Conservation (phyloP, 35 echinoderm and acorn worm genomes). For the Anneissia japonica region DNA sequence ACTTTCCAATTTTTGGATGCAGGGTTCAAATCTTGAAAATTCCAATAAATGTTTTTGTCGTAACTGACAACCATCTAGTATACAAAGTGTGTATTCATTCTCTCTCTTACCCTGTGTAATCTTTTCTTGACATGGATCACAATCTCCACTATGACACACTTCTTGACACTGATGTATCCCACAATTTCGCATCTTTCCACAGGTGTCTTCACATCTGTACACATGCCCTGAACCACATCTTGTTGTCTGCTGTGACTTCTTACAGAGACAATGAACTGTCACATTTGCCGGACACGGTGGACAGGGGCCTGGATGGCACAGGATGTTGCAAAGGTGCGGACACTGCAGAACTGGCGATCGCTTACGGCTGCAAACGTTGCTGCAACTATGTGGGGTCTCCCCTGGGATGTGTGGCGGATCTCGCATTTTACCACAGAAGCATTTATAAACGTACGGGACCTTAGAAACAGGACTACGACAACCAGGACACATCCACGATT, state of each 20-base stretch:
- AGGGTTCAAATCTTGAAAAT: no score
- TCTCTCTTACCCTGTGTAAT: slow-evolving; percentile 70
- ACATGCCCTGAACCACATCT: slow-evolving; percentile 63
- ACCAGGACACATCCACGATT: slow-evolving; percentile 92
- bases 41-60: no score
- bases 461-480: slow-evolving; percentile 53
- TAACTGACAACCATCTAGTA: no score
- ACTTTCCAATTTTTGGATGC: no score
- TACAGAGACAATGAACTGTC: slow-evolving; percentile 56
- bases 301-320: slow-evolving; percentile 94
- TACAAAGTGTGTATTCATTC: no score
- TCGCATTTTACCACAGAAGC: slow-evolving; percentile 81
- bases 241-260: slow-evolving; percentile 51
- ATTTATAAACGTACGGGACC: slow-evolving; percentile 77
- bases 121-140: slow-evolving; percentile 48
- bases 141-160: slow-evolving; percentile 60
- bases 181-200: slow-evolving; percentile 59
- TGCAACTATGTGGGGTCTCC: slow-evolving; percentile 90
- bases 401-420: slow-evolving; percentile 62
- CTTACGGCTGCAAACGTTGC: slow-evolving; percentile 74
- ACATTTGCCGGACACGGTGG: slow-evolving; percentile 86
- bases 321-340: slow-evolving; percentile 78
- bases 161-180: slow-evolving; percentile 65
- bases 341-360: slow-evolving; percentile 52
- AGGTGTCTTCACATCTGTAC: slow-evolving; percentile 50